Evolutionary conservation across 2,113 vertebrate genomes (phyloP).

Genomic region (Hoplias malabaricus): DNA sequence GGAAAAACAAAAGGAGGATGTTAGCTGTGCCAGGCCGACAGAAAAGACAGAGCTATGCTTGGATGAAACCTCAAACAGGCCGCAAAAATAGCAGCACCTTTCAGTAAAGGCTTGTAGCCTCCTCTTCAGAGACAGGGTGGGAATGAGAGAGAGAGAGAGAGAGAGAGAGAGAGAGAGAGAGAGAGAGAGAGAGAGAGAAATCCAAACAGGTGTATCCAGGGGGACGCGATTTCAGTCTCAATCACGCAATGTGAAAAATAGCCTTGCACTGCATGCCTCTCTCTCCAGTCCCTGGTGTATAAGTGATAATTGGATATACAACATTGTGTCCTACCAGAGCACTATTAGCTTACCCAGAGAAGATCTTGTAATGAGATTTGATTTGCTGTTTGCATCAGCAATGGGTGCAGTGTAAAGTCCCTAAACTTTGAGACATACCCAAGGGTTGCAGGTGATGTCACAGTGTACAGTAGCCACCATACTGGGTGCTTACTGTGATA

Average conservation of each 20-base stretch:
- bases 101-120: neutral
- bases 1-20: constrained; percentile 3
- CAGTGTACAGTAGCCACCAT: too few relatives aligned
- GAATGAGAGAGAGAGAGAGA: neutral
- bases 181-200: neutral
- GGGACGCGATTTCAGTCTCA: neutral
- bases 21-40: neutral
- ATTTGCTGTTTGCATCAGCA: neutral
- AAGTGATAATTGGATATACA: neutral
- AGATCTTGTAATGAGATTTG: neutral
- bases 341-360: neutral
- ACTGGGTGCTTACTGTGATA: too few relatives aligned
- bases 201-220: neutral
- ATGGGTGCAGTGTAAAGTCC: too few relatives aligned
- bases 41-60: neutral
- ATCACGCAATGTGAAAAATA: constrained; percentile 3
- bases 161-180: neutral
- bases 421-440: too few relatives aligned
- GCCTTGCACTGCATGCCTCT: neutral
- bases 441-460: too few relatives aligned
- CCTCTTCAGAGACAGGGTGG: neutral
- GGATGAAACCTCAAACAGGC: neutral
- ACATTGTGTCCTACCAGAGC: neutral
- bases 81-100: neutral
- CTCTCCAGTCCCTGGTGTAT: neutral